Base-by-base conservation (phyloP, 2,888 invertebrate genomes). In the Zaprionus obscuricornis region DNA sequence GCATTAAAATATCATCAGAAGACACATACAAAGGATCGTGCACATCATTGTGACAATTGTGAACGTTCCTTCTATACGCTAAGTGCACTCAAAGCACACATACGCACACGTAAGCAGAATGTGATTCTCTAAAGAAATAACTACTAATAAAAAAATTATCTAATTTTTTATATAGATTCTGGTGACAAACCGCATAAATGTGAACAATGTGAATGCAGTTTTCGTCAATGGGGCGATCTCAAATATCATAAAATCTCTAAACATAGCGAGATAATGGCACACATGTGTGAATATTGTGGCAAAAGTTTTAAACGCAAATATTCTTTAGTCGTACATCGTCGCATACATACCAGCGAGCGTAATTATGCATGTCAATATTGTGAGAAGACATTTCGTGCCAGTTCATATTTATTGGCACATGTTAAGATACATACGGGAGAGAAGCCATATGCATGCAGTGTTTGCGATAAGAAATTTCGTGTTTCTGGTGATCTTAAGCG, bases 361-460 rank as follows among this genome's bases (percentile, higher is more conserved):
- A 96, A 96, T 90, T 97, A 96, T 90, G 93, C 94, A 75, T 97
- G 97, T 88, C 95, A 96, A 71, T 95, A 92, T 88, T 97, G 97
- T 87, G 92, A 92, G 64, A 97, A 96, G 90, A 93, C 94, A 14
- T 97, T 97, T 91, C 91, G 97, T 31, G 96, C 97, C 6, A 95
- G 96, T 37, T 96, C 95, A 3, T 97, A 97, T 90, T 89, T 96
- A 6, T 94, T 95, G 78, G 95, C 94, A 81, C 97, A 97, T 89
- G 92, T 96, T 76, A 92, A 96, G 66, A 96, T 96, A 52, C 97
- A 97, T 82, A 97, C 97, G 11, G 96, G 95, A 2, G 95, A 95
- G 85, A 95, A 94, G 69, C 96, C 96, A 0, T 94, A 95, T 89
- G 92, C 93, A 4, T 96, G 96, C 79, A 90, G 92, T 0, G 91